These are phyloP conservation scores for Pedicia rivosa DNA, from an alignment of 2,888 invertebrate species.

Conservation along the genomic window DNA sequence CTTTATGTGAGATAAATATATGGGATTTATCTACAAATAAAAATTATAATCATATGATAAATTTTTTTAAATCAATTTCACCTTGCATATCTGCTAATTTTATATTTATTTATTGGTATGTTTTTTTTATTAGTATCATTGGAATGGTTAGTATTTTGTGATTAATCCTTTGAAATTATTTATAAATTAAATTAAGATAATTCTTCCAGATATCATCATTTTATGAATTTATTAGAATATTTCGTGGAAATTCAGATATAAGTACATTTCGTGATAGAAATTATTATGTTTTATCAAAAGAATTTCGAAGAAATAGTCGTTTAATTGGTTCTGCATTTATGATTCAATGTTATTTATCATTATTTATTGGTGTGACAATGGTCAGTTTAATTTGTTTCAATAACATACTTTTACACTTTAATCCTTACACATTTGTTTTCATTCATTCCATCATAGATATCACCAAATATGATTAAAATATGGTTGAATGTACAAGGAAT, in stretches of 20 bases:
- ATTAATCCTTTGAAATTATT: too few species aligned
- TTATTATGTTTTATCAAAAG: slow-evolving; percentile 16
- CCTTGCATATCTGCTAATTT: slow-evolving; percentile 16
- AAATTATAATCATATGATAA: too few species aligned
- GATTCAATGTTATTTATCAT: slow-evolving; percentile 16
- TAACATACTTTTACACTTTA: too few species aligned
- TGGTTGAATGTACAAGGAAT: slow-evolving; percentile 17
- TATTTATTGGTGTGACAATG: slow-evolving; percentile 16
- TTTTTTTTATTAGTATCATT: slow-evolving; percentile 13
- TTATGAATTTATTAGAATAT: slow-evolving; percentile 10
- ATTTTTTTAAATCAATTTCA: too few species aligned
- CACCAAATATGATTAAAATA: slow-evolving; percentile 17
- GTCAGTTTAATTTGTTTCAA: too few species aligned
- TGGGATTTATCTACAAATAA: too few species aligned
- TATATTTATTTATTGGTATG: slow-evolving; percentile 18
- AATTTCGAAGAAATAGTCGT: slow-evolving; percentile 17
- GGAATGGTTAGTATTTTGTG: slow-evolving; percentile 16
- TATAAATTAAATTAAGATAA: neutral
- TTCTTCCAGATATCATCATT: slow-evolving; percentile 8
- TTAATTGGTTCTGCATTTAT: slow-evolving; percentile 17
- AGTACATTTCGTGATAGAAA: slow-evolving; percentile 16
- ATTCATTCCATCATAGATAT: slow-evolving; percentile 17
- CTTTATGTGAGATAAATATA: too few species aligned
- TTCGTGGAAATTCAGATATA: slow-evolving; percentile 7
- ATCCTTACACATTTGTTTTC: too few species aligned